phyloP scores from a whole-genome alignment of 2,888 invertebrate genomes.

The Steinernema carpocapsae region DNA sequence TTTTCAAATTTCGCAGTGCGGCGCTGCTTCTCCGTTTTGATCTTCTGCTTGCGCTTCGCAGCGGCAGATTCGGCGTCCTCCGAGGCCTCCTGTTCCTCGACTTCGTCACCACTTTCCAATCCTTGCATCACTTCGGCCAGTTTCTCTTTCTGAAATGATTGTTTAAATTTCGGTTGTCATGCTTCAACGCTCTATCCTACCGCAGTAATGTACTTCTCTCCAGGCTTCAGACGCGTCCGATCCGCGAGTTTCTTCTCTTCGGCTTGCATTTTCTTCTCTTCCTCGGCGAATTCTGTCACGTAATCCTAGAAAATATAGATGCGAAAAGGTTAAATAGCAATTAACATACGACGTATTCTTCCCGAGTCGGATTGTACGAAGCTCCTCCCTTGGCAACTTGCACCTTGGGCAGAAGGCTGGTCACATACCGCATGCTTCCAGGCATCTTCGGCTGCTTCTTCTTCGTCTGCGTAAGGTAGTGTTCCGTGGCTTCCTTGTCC shows the following conservation, averaged over 20 bases:
- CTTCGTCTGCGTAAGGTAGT: slow-evolving; percentile 29
- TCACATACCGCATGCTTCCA: slow-evolving; percentile 44
- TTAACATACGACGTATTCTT: slow-evolving; percentile 53
- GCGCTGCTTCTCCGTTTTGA: slow-evolving; percentile 40
- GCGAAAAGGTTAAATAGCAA: not conserved
- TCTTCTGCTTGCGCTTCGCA: slow-evolving; percentile 44
- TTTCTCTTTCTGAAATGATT: slow-evolving; percentile 35
- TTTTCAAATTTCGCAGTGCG: slow-evolving; percentile 39
- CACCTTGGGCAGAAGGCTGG: slow-evolving; percentile 52
- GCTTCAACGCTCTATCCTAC: slow-evolving; percentile 4
- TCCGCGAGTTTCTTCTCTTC: slow-evolving; percentile 33
- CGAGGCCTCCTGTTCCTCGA: slow-evolving; percentile 37
- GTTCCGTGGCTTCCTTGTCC: slow-evolving; percentile 11
- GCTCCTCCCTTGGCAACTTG: slow-evolving; percentile 51
- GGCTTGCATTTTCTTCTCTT: slow-evolving; percentile 43
- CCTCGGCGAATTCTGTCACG: slow-evolving; percentile 43
- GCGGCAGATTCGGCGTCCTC: not conserved
- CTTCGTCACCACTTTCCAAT: slow-evolving; percentile 22
- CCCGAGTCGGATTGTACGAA: slow-evolving; percentile 54
- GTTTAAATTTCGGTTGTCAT: not conserved
- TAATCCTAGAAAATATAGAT: slow-evolving; percentile 46
- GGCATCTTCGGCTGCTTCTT: slow-evolving; percentile 32
- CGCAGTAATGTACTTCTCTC: slow-evolving; percentile 35
- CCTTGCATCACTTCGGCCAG: slow-evolving; percentile 37
- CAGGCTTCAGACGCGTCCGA: slow-evolving; percentile 28